Percentiles rank a stretch among this genome's conserved stretches.
phyloP scores from a whole-genome alignment of 2,113 vertebrate genomes.

The Chunga burmeisteri region DNA sequence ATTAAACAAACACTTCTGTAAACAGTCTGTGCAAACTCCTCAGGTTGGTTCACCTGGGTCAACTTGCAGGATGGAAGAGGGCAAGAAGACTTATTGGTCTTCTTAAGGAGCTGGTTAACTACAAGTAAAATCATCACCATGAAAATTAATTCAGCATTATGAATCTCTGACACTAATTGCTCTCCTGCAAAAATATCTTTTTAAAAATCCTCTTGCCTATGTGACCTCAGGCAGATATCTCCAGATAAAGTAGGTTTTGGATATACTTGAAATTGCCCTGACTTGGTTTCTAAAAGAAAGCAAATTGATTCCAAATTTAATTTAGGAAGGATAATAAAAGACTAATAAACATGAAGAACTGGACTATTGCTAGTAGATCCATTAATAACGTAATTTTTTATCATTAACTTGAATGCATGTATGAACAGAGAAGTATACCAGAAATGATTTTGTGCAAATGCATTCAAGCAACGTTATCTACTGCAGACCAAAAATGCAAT shows the following conservation, averaged over 20 bases:
- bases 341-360: background rate
- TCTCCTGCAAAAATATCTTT: background rate
- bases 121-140: background rate
- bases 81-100: background rate
- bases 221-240: background rate
- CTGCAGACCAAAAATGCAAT: conserved; percentile 21
- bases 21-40: conserved; percentile 14
- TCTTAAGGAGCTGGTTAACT: background rate
- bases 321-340: background rate
- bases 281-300: background rate
- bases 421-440: background rate
- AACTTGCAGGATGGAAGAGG: background rate
- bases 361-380: background rate
- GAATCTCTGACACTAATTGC: background rate
- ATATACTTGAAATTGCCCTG: background rate
- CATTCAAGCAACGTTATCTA: conserved; percentile 17
- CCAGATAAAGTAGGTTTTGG: background rate
- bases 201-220: background rate
- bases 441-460: background rate
- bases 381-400: background rate
- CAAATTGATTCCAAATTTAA: background rate
- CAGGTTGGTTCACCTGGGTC: background rate
- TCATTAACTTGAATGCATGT: background rate
- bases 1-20: conserved; percentile 16
- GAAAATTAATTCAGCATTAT: background rate